These are phyloP conservation scores for Steromphala cineraria DNA, from an alignment of 2,888 invertebrate genomes.

Conservation along the genomic window DNA sequence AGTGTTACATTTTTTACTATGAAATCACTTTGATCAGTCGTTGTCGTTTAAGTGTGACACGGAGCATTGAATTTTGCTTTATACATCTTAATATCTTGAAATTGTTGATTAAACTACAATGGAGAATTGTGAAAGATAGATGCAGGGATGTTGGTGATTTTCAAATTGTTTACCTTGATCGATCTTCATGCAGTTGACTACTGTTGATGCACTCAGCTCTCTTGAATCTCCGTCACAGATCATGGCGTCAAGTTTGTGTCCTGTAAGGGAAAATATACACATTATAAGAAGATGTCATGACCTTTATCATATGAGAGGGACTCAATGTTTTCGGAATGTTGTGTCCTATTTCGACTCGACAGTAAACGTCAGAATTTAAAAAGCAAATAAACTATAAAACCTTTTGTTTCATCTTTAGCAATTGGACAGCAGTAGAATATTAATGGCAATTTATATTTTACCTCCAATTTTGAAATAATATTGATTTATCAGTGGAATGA, in stretches of 20 bases:
- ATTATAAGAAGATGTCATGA: background rate
- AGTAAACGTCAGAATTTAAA: background rate
- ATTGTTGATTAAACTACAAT: no score
- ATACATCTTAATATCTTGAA: no score
- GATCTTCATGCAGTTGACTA: constrained; percentile 47
- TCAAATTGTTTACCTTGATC: constrained; percentile 35
- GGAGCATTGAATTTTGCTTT: background rate
- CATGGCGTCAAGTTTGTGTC: constrained; percentile 42
- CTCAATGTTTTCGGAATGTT: no score
- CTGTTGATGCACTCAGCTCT: constrained; percentile 43
- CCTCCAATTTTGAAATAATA: background rate
- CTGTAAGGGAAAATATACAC: constrained; percentile 29
- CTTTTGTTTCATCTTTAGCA: background rate
- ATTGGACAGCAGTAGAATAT: background rate
- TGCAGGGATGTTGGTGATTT: no score
- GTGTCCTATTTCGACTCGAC: no score
- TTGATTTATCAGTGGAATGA: background rate
- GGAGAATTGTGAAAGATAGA: no score
- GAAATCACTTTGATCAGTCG: background rate
- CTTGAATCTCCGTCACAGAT: constrained; percentile 47
- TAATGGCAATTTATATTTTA: background rate
- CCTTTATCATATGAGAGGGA: no score
- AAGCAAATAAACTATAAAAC: background rate
- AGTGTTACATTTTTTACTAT: background rate
- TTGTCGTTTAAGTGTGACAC: background rate